These are phyloP conservation scores for Arctia plantaginis DNA, from an alignment of 2,888 invertebrate genomes.

Conservation along the genomic window DNA sequence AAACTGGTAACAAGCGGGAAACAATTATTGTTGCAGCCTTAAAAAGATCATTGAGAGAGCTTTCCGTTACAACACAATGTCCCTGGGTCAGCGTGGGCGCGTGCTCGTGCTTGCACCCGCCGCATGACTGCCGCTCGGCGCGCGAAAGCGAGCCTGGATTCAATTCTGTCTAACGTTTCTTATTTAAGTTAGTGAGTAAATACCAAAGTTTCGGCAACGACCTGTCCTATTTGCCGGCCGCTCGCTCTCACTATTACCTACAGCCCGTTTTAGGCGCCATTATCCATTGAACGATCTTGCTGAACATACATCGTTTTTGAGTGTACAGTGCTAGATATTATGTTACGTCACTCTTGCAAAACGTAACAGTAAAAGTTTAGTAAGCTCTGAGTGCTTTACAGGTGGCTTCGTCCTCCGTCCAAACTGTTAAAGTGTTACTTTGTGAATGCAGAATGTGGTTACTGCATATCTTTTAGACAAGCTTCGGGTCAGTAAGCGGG, in stretches of 20 bases:
- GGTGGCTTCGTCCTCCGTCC: neutral
- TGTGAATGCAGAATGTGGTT: neutral
- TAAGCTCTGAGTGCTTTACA: neutral
- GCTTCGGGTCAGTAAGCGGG: neutral
- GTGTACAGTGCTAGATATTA: neutral
- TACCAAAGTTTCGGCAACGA: constrained; percentile 14
- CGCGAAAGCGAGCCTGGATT: neutral
- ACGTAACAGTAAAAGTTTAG: neutral
- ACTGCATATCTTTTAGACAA: neutral
- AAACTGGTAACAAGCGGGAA: constrained; percentile 32
- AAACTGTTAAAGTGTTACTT: neutral
- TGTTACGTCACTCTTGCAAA: neutral
- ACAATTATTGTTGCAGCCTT: constrained; percentile 36
- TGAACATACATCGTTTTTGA: neutral
- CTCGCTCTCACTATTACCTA: neutral
- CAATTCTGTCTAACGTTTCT: constrained; percentile 14
- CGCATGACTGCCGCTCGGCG: neutral
- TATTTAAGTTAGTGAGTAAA: constrained; percentile 21
- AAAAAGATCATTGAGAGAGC: constrained; percentile 18
- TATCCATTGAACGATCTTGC: neutral
- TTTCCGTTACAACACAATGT: constrained; percentile 13
- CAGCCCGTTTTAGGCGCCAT: neutral
- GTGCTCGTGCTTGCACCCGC: neutral
- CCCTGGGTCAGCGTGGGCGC: neutral
- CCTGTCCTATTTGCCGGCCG: constrained; percentile 12